Evolutionary conservation across 37 sponge, comb jelly and placozoan species (phyloP).

Genomic region (Beroe forskalii): DNA sequence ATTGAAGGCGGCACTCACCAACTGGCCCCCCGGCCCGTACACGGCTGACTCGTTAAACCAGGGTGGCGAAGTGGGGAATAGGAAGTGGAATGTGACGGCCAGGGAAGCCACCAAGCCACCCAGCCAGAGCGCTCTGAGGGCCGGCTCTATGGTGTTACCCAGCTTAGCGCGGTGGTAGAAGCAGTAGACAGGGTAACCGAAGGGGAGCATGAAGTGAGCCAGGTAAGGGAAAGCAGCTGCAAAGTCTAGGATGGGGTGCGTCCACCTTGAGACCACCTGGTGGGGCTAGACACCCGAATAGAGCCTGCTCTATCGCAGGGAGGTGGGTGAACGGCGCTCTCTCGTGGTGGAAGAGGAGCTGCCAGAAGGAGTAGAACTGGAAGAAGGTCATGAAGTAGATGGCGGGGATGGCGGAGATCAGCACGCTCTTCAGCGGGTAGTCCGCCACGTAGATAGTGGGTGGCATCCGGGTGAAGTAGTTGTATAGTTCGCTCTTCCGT

Average conservation of each 20-base stretch:
- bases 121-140: neutral
- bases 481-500: neutral
- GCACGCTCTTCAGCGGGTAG: constrained; percentile 20
- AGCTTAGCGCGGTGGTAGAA: constrained; percentile 31
- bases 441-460: neutral
- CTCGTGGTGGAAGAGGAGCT: neutral
- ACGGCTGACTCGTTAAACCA: constrained; percentile 50
- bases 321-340: neutral
- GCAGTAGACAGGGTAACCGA: constrained; percentile 50
- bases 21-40: neutral
- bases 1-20: neutral
- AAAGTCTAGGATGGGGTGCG: constrained; percentile 13
- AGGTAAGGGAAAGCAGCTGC: constrained; percentile 8
- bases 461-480: neutral
- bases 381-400: constrained; percentile 28
- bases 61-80: constrained; percentile 28
- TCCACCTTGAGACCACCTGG: constrained; percentile 14
- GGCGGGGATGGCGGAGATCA: constrained; percentile 37
- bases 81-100: constrained; percentile 23
- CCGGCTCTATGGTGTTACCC: constrained; percentile 47
- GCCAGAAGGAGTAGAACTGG: constrained; percentile 50
- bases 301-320: neutral
- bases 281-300: constrained; percentile 59
- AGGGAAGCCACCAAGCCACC: constrained; percentile 8
- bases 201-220: constrained; percentile 20